These are phyloP conservation scores for Salticus scenicus DNA, from an alignment of 2,888 invertebrate species.

Conservation along the genomic window DNA sequence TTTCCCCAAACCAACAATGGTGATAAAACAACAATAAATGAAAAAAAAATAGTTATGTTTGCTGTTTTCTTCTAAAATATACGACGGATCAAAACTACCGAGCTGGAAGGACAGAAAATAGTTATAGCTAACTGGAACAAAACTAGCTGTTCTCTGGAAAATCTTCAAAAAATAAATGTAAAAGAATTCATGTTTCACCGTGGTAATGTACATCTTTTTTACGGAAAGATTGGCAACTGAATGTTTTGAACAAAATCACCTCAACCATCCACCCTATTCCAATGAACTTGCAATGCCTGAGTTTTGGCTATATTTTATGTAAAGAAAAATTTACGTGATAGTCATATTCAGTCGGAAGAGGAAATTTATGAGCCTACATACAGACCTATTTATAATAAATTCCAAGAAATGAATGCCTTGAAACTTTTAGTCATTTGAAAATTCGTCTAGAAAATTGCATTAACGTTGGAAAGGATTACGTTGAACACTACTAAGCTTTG, in stretches of 20 bases:
- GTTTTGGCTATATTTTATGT: no score
- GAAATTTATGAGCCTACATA: no score
- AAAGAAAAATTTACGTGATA: no score
- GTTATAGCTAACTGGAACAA: background rate
- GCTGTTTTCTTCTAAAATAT: constrained; percentile 19
- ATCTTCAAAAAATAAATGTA: background rate
- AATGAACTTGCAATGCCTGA: no score
- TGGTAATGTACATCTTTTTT: background rate
- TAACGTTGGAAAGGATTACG: no score
- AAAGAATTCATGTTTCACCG: background rate
- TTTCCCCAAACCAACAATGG: constrained; percentile 2
- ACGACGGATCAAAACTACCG: background rate
- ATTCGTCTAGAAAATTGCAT: no score
- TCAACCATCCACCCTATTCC: no score
- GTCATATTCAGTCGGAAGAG: no score
- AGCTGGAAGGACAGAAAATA: background rate
- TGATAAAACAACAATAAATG: background rate
- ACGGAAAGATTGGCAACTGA: background rate
- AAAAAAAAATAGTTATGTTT: background rate
- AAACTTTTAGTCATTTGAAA: no score
- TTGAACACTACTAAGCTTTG: no score
- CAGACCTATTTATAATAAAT: no score
- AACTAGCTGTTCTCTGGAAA: background rate
- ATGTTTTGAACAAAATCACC: background rate
- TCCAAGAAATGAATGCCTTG: no score